Percentiles rank a stretch among this genome's conserved stretches.
Evolutionary conservation across 2,888 invertebrate genomes (phyloP).

Genomic region (Athetis lepigone): DNA sequence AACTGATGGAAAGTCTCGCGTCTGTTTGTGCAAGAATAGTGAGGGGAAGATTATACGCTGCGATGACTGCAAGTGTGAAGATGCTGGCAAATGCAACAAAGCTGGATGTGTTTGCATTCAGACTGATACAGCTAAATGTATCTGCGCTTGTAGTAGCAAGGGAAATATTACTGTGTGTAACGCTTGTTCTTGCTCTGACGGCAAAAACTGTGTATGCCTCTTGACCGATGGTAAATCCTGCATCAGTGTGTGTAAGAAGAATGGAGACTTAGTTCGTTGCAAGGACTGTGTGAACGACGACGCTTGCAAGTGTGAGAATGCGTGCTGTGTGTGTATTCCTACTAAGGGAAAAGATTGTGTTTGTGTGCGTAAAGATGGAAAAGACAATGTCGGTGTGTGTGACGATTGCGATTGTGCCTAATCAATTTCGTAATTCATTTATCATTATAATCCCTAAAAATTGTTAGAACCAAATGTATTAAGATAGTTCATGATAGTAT

Average conservation of each 20-base stretch:
- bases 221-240: conserved; percentile 53
- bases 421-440: conserved; percentile 11
- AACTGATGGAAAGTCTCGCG: conserved; percentile 49
- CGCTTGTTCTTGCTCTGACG: conserved; percentile 18
- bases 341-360: conserved; percentile 17
- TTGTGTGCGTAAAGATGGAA: conserved; percentile 12
- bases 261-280: conserved; percentile 55
- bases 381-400: conserved; percentile 13
- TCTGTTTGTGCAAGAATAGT: conserved; percentile 46
- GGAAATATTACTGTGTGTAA: conserved; percentile 13
- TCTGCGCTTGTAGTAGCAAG: conserved; percentile 59
- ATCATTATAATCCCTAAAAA: conserved; percentile 18
- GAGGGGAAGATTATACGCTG: conserved; percentile 32
- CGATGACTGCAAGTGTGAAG: conserved; percentile 35
- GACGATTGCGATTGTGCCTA: conserved; percentile 19
- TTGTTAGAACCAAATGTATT: background rate
- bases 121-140: conserved; percentile 53
- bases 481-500: background rate
- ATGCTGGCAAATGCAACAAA: conserved; percentile 25
- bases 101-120: conserved; percentile 52
- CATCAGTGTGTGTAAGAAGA: conserved; percentile 51
- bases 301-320: conserved; percentile 54
- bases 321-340: conserved; percentile 32
- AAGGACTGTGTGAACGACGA: conserved; percentile 58
- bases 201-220: conserved; percentile 37